These are phyloP conservation scores for Cyanoderma ruficeps DNA, from an alignment of 2,113 vertebrate genomes.

Conservation along the genomic window DNA sequence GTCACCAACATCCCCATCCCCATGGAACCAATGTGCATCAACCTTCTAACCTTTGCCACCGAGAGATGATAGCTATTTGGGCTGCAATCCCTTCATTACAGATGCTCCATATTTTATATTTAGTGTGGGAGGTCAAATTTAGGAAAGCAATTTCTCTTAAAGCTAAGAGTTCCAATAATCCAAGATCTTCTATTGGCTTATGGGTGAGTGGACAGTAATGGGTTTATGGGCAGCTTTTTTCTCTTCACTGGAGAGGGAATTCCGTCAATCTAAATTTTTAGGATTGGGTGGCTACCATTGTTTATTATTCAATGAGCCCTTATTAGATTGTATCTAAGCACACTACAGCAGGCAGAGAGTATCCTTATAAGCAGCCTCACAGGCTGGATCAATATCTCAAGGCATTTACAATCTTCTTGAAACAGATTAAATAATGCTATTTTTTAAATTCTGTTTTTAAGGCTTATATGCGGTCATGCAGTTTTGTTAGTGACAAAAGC, in stretches of 20 bases:
- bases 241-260: slow-evolving; percentile 67
- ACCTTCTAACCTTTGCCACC: slow-evolving; percentile 76
- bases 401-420: slow-evolving; percentile 73
- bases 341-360: slow-evolving; percentile 60
- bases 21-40: slow-evolving; percentile 71
- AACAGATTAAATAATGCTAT: slow-evolving; percentile 70
- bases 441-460: slow-evolving; percentile 65
- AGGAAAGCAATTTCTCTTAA: slow-evolving; percentile 86
- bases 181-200: slow-evolving; percentile 74
- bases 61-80: slow-evolving; percentile 80
- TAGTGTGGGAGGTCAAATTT: slow-evolving; percentile 88
- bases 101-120: slow-evolving; percentile 92
- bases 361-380: slow-evolving; percentile 62
- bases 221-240: slow-evolving; percentile 74
- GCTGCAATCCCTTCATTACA: slow-evolving; percentile 84
- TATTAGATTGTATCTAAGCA: slow-evolving; percentile 79
- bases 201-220: slow-evolving; percentile 76
- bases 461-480: background rate
- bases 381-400: slow-evolving; percentile 75
- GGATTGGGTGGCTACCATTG: slow-evolving; percentile 69
- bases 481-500: slow-evolving; percentile 33
- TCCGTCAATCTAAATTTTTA: slow-evolving; percentile 77
- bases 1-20: slow-evolving; percentile 73
- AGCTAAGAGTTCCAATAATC: slow-evolving; percentile 80
- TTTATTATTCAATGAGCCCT: slow-evolving; percentile 80